These are phyloP conservation scores for Caiman crocodilus DNA, from an alignment of 2,797 vertebrate species.

Conservation along the genomic window DNA sequence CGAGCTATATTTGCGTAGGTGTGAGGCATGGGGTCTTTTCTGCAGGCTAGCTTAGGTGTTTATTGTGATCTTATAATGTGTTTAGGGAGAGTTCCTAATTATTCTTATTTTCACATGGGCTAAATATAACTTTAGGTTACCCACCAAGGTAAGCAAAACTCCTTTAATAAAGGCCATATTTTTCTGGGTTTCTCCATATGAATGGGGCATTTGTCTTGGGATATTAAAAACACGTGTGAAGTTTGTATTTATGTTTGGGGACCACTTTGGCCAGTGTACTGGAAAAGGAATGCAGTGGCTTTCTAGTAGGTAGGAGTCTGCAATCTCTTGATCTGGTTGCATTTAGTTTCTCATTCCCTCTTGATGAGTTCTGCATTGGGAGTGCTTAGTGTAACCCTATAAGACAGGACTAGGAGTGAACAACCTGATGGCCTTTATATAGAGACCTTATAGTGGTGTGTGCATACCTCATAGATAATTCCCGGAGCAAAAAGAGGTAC, in stretches of 20 bases:
- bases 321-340: conserved; percentile 15
- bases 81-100: conserved; percentile 4
- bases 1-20: conserved; percentile 5
- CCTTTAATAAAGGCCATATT: conserved; percentile 43
- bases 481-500: conserved; percentile 79
- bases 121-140: background rate
- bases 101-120: background rate
- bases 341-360: background rate
- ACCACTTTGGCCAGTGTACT: background rate
- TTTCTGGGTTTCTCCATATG: conserved; percentile 30
- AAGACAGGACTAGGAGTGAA: background rate
- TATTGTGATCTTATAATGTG: conserved; percentile 23
- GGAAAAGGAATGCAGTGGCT: background rate
- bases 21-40: background rate
- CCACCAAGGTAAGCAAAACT: conserved; percentile 17
- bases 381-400: background rate
- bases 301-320: background rate
- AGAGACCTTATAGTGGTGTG: background rate
- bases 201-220: conserved; percentile 55
- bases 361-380: background rate
- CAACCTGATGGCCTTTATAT: background rate
- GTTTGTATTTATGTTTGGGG: conserved; percentile 44
- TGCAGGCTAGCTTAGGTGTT: conserved; percentile 16
- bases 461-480: conserved; percentile 79
- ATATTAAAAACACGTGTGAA: conserved; percentile 40